Conservation (phyloP, 1,140 invertebrate genomes). For the Plodia interpunctella region DNA sequence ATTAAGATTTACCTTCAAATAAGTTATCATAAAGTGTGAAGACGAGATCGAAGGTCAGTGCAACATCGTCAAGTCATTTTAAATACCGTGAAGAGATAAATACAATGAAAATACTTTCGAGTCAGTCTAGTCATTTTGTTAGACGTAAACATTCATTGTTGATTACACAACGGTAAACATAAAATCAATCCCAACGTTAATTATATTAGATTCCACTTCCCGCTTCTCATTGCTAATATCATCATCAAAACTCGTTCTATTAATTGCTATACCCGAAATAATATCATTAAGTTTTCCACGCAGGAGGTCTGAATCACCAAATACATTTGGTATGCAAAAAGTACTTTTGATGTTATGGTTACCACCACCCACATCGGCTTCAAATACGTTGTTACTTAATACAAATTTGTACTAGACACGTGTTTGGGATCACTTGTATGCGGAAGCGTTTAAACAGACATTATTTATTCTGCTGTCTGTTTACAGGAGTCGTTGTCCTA, state of each 20-base stretch:
- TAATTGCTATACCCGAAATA: constrained; percentile 10
- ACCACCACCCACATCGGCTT: constrained; percentile 54
- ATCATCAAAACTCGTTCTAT: constrained; percentile 5
- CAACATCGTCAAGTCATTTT: background rate
- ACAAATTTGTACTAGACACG: constrained; percentile 31
- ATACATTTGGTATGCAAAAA: constrained; percentile 44
- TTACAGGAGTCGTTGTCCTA: background rate
- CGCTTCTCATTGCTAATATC: background rate
- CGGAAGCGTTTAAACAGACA: constrained; percentile 29
- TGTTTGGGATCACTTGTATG: constrained; percentile 30
- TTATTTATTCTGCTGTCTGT: background rate
- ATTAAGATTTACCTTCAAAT: background rate
- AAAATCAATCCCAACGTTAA: background rate
- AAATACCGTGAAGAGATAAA: background rate
- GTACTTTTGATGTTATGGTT: constrained; percentile 29
- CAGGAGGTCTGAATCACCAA: constrained; percentile 49
- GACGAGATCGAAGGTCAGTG: background rate
- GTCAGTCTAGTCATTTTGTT: background rate
- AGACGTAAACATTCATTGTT: background rate
- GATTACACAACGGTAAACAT: background rate
- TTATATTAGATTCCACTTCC: background rate
- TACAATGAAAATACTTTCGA: background rate
- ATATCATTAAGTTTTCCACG: constrained; percentile 29
- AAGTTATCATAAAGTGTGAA: background rate
- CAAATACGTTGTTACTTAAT: constrained; percentile 29